Evolutionary conservation across 2,797 vertebrate genomes (phyloP), one percentile per base, ranked within the genome.

Genomic region (Takifugu ocellatus): DNA sequence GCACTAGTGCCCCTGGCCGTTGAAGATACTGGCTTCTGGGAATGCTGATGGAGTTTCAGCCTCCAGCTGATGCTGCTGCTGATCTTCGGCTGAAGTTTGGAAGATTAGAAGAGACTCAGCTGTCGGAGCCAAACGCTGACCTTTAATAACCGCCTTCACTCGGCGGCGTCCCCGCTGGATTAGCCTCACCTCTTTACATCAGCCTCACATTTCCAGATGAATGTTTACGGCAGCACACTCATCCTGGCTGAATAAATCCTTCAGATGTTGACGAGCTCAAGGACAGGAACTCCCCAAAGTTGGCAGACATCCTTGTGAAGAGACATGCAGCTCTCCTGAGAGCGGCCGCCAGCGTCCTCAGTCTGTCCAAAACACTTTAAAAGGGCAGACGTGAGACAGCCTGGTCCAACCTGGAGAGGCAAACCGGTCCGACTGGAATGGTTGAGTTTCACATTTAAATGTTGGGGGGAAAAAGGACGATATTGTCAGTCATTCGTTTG

Each of bases 171-270:
- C 68, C 67, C 12, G 45, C 48, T 74, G 78, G 83, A 66, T 72
- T 68, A 75, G 61, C 69, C 77, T 72, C 80, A 72, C 74, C 65
- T 83, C 79, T 78, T 83, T 79, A 77, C 79, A 67, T 55, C 74
- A 51, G 25, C 14, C 81, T 84, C 86, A 82, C 68, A 72, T 76
- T 75, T 67, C 70, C 70, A 86, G 87, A 88, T 75, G 72, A 66
- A 87, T 80, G 81, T 81, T 79, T 74, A n/a, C 62, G 79, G 75
- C 59, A 43, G 49, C 57, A 68, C 76, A 85, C 87, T 88, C 80
- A 86, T 87, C 84, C 66, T 70, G 66, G 3, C 74, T 73, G 73
- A 74, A 81, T 73, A 69, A 79, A 89, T 88, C 79, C 76, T 82
- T 90, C 83, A 86, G 72, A 79, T 75, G 67, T 73, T 82, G 67